phyloP scores from a whole-genome alignment of 2,888 invertebrate genomes.

The Eupithecia subumbrata region DNA sequence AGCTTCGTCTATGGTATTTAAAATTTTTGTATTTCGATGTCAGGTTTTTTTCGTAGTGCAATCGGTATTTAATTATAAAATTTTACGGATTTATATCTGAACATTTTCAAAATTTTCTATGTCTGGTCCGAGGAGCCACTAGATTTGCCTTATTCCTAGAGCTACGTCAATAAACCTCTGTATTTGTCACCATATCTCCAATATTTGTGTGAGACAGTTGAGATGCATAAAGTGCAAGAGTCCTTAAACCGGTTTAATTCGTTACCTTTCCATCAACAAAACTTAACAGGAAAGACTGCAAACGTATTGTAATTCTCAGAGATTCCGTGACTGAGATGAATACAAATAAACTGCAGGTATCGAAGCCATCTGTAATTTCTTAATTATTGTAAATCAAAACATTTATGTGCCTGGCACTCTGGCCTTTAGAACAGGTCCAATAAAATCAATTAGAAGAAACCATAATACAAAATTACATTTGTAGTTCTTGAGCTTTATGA shows the following conservation, averaged over 20 bases:
- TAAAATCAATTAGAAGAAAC: slow-evolving; percentile 6
- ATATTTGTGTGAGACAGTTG: neutral
- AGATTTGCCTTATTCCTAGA: no score
- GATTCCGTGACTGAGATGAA: slow-evolving; percentile 10
- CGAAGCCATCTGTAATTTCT: neutral
- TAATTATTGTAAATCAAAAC: neutral
- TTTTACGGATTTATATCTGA: no score
- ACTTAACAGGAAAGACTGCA: slow-evolving; percentile 31
- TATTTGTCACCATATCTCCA: no score
- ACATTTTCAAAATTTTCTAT: no score
- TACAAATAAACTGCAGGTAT: neutral
- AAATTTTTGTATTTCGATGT: no score
- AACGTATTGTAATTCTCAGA: slow-evolving; percentile 21
- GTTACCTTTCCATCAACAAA: neutral
- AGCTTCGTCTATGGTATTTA: no score
- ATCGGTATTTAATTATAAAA: no score
- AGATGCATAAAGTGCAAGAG: neutral
- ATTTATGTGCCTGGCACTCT: neutral
- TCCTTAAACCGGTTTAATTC: slow-evolving; percentile 19
- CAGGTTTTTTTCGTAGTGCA: no score
- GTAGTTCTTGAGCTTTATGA: neutral
- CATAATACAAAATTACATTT: slow-evolving; percentile 9
- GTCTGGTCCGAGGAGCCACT: no score
- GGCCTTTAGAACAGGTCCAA: slow-evolving; percentile 5
- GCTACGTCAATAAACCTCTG: no score